A percentile compares a stretch with the other conserved stretches of the same genome.
phyloP scores from a whole-genome alignment of 1,140 invertebrate species.

The Artemia franciscana region DNA sequence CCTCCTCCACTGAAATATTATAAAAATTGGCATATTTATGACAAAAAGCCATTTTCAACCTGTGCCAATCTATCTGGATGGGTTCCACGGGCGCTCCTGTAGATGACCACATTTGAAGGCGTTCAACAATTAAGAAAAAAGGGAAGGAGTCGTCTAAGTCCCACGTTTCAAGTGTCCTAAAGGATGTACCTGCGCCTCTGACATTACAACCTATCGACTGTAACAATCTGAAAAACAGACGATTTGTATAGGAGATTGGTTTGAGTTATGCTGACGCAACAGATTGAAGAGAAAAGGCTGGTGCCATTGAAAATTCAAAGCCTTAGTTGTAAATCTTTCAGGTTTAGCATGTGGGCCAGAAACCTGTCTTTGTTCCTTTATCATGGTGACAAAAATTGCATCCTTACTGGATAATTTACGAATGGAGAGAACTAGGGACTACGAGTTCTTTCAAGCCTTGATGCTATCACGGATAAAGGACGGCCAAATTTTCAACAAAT shows the following conservation, averaged over 20 bases:
- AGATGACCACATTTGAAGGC: no score
- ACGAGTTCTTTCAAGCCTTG: no score
- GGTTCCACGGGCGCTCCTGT: no score
- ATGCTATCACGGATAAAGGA: no score
- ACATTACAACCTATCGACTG: neutral
- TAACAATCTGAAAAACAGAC: neutral
- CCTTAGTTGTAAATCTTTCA: neutral
- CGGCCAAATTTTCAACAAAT: no score
- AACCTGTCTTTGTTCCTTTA: neutral
- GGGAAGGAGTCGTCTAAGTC: no score
- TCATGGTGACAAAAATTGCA: neutral
- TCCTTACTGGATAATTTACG: neutral
- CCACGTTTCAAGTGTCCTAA: neutral
- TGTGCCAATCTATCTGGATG: no score
- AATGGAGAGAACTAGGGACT: neutral
- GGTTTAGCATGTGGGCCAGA: neutral
- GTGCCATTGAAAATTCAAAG: neutral
- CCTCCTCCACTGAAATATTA: no score
- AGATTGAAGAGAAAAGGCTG: neutral
- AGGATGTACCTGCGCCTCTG: neutral
- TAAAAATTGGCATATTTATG: no score
- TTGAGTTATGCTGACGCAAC: neutral
- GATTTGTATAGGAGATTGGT: neutral
- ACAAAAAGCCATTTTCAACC: no score
- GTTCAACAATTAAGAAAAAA: no score